These are phyloP conservation scores for Drosophila yakuba DNA, from an alignment of 1,140 invertebrate genomes.

Conservation along the genomic window DNA sequence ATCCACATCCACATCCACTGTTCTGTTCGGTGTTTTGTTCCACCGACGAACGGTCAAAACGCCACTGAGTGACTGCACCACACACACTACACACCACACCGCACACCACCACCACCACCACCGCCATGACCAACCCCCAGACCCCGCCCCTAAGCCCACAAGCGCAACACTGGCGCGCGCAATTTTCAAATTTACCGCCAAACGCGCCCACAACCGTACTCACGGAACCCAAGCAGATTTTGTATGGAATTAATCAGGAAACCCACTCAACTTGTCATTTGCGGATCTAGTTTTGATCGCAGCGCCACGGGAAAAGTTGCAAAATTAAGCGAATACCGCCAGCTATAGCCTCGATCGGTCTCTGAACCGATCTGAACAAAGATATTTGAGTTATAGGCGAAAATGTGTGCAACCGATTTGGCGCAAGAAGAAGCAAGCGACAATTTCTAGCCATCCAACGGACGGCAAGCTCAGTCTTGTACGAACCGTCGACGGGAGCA, in stretches of 20 bases:
- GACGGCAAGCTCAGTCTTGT: constrained; percentile 78
- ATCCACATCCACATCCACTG: constrained; percentile 14
- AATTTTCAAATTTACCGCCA: constrained; percentile 85
- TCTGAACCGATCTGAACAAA: constrained; percentile 51
- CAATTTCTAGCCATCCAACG: constrained; percentile 59
- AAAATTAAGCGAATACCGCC: constrained; percentile 47
- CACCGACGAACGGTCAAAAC: constrained; percentile 35
- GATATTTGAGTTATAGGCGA: constrained; percentile 28
- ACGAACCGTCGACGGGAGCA: constrained; percentile 81
- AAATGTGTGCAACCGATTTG: constrained; percentile 38
- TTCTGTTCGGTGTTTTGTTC: constrained; percentile 5
- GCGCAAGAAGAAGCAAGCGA: constrained; percentile 50
- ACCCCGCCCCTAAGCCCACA: constrained; percentile 1
- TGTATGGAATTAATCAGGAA: constrained; percentile 84
- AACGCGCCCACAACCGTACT: constrained; percentile 75
- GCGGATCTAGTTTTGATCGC: constrained; percentile 59
- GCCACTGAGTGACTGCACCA: constrained; percentile 44
- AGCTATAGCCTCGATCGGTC: constrained; percentile 27
- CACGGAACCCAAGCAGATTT: constrained; percentile 83
- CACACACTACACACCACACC: constrained; percentile 9
- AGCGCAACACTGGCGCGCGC: constrained; percentile 41
- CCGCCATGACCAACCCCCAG: not conserved
- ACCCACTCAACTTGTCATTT: constrained; percentile 79
- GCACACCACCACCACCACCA: constrained; percentile 11
- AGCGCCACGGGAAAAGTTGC: constrained; percentile 22